Base-by-base conservation (phyloP, 2,113 vertebrate genomes). In the Perca fluviatilis region DNA sequence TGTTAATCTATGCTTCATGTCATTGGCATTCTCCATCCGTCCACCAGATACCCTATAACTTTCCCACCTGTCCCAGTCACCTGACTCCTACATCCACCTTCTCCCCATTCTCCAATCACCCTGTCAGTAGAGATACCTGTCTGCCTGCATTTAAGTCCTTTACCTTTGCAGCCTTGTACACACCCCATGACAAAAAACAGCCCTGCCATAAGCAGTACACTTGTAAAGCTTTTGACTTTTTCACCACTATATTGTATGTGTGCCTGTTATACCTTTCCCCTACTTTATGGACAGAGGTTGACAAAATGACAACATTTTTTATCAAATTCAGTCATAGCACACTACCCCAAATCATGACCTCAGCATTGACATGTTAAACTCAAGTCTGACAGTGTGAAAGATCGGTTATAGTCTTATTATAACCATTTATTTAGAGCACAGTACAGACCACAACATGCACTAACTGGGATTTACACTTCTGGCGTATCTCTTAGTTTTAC, bases 381-480 rank as follows among this genome's bases (percentile, higher is more conserved):
- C 14, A 56, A 40, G 18, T 43, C 5, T 30, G 36, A 4, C 23
- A 73, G 7, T 36, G 4, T 46, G 14, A 46, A 61, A 15, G 33
- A 13, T 33, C 4, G 2, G 11, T 43, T 43, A 43, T 11, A 43
- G 40, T 43, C 40, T n/a, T 43, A 18, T 71, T 40, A 19, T 43
- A 15, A n/a, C 25, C 46, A 61, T 83, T 74, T 74, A 84, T 79
- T 79, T 25, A 6, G 49, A 25, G 3, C 13, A 54, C 16, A 7
- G 30, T 19, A 66, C 53, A 62, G 62, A 56, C 7, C 36, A 63
- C 25, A 53, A 23, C 51, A 43, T 71, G 47, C 56, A 54, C 30
- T 33, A 43, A 43, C 43, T 36, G 7, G 13, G 10, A 14, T 18
- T 36, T 19, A 56, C 56, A 21, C 18, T 21, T 51, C 19, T 21